These are phyloP conservation scores for Lithodes maja DNA, from an alignment of 2,888 invertebrate species.

Conservation along the genomic window DNA sequence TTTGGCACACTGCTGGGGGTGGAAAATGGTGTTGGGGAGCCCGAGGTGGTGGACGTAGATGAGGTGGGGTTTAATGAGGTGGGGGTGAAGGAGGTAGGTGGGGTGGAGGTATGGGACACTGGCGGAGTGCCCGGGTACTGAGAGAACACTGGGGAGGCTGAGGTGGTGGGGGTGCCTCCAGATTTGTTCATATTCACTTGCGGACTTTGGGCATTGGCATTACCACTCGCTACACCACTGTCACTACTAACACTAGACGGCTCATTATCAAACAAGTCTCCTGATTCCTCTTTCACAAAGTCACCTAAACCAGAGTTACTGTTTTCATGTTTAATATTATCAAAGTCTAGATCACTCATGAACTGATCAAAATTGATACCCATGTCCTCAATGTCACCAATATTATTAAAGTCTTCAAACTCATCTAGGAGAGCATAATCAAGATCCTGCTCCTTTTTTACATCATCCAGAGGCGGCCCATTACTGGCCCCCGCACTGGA, in stretches of 20 bases:
- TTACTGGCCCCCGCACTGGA: constrained; percentile 44
- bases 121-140: constrained; percentile 66
- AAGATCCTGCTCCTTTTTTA: constrained; percentile 61
- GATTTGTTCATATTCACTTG: constrained; percentile 56
- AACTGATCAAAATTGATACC: constrained; percentile 70
- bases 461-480: constrained; percentile 47
- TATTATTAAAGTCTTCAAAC: constrained; percentile 57
- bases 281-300: constrained; percentile 67
- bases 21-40: constrained; percentile 63
- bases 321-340: constrained; percentile 67
- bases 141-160: constrained; percentile 62
- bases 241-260: constrained; percentile 63
- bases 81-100: constrained; percentile 66
- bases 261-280: constrained; percentile 62
- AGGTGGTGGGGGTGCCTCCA: constrained; percentile 50
- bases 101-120: constrained; percentile 64
- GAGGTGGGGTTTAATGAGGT: constrained; percentile 61
- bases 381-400: constrained; percentile 64
- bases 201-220: constrained; percentile 60
- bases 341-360: constrained; percentile 65
- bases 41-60: constrained; percentile 60
- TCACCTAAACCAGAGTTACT: constrained; percentile 62
- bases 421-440: constrained; percentile 58
- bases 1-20: constrained; percentile 64
- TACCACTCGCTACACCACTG: constrained; percentile 63